These are phyloP conservation scores for Sesia apiformis DNA, from an alignment of 2,888 invertebrate genomes.

Conservation along the genomic window DNA sequence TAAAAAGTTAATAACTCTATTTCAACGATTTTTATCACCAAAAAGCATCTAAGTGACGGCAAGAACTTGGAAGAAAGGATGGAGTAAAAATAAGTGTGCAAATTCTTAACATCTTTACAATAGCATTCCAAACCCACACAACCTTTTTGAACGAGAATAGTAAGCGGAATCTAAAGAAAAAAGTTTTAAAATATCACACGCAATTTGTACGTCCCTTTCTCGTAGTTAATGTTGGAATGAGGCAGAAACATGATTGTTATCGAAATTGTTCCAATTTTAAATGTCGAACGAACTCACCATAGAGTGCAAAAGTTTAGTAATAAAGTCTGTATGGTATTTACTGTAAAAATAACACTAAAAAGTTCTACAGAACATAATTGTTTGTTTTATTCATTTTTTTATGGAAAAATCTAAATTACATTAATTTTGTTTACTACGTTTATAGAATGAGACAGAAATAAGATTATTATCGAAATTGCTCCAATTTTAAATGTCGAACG, in stretches of 20 bases:
- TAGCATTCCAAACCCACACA: slow-evolving; percentile 1
- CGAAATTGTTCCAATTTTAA: background rate
- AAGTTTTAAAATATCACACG: background rate
- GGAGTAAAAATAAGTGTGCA: background rate
- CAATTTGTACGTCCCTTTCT: background rate
- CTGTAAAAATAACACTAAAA: too few relatives aligned
- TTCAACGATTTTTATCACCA: too few relatives aligned
- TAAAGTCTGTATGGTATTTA: too few relatives aligned
- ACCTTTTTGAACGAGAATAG: background rate
- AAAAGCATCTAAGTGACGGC: too few relatives aligned
- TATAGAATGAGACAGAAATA: background rate
- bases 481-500: background rate
- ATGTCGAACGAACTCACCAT: background rate
- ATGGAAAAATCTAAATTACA: too few relatives aligned
- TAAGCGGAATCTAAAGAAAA: background rate
- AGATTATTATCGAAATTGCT: too few relatives aligned
- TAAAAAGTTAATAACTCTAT: too few relatives aligned
- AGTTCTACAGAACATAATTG: too few relatives aligned
- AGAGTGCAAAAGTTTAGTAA: too few relatives aligned
- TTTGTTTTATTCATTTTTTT: too few relatives aligned
- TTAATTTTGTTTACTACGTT: too few relatives aligned
- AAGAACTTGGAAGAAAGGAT: too few relatives aligned
- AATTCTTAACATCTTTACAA: slow-evolving; percentile 3
- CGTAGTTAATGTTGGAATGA: background rate
- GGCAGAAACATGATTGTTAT: background rate